Base-by-base conservation (phyloP, 2,888 invertebrate species). In the Rhingia rostrata region DNA sequence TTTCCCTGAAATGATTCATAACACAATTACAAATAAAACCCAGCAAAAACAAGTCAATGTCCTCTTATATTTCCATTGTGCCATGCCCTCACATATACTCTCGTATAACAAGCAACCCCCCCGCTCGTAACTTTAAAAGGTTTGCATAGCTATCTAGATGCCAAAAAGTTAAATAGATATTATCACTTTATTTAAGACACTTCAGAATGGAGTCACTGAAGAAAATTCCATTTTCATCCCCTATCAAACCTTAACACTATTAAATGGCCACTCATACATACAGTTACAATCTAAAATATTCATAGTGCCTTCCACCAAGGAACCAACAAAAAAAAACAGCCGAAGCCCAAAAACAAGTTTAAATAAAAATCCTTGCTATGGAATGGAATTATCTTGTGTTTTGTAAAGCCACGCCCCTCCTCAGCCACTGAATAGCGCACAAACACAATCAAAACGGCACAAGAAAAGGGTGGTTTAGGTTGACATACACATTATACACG, bases 111-210 rank as follows among this genome's bases (percentile, higher is more conserved):
- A n/a, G n/a, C n/a, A n/a, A n/a, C n/a, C 12, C 22, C n/a, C 32
- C 43, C n/a, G 4, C 41, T 32, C 32, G 41, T 49, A 49, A 63
- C 49, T 63, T 30, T 49, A 63, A 63, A 37, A 49, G 37, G 10
- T 73, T 63, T 73, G 45, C 45, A 63, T 63, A 84, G 22, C 22
- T 22, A 22, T 22, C 22, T 22, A 2, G 69, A 61, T 80, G 69
- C 69, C 84, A 80, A 64, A 75, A 84, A 73, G 70, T 84, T 84
- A 84, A 84, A 80, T 72, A 79, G 84, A 84, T 84, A 84, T 84
- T 84, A 84, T 84, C 84, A 84, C 84, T 84, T 84, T 80, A 84
- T 84, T 80, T 75, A 80, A 75, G 70, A 69, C 45, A 80, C 74
- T 84, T 60, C 70, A 73, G 69, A 75, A 80, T 80, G 53, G 84